phyloP scores from a whole-genome alignment of 1,140 invertebrate species.

The Solen grandis region DNA sequence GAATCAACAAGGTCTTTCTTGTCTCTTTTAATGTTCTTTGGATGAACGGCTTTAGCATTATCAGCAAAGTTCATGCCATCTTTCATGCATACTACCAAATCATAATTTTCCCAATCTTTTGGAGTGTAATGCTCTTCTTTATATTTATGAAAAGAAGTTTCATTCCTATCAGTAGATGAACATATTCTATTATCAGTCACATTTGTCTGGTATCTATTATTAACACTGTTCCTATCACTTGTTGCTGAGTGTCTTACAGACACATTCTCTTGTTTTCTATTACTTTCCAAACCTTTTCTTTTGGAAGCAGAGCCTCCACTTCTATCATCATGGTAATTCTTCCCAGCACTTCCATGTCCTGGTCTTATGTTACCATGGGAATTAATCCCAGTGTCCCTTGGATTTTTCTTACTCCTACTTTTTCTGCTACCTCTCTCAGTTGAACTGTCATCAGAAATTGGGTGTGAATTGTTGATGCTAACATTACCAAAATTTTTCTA shows the following conservation, averaged over 20 bases:
- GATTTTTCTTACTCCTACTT: background rate
- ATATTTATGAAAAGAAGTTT: background rate
- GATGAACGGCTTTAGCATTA: background rate
- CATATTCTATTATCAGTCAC: too few species aligned
- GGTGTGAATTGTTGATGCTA: conserved; percentile 38
- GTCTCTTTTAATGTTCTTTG: background rate
- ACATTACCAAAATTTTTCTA: background rate
- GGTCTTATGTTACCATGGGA: background rate
- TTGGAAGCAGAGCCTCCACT: background rate
- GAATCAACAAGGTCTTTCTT: conserved; percentile 16
- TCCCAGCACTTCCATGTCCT: background rate
- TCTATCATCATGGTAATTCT: background rate
- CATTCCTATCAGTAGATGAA: too few species aligned
- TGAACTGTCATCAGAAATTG: conserved; percentile 30
- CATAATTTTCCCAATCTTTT: background rate
- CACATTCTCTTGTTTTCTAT: too few species aligned
- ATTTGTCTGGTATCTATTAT: too few species aligned
- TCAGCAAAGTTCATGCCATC: conserved; percentile 54
- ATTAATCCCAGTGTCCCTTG: background rate
- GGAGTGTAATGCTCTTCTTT: background rate
- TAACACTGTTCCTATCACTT: too few species aligned
- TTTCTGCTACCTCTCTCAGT: background rate
- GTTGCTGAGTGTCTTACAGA: too few species aligned
- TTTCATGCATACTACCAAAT: conserved; percentile 24
- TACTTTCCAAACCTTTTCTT: too few species aligned